phyloP scores from a whole-genome alignment of 2,888 invertebrate genomes.

The Lepidochrysops patricia region DNA sequence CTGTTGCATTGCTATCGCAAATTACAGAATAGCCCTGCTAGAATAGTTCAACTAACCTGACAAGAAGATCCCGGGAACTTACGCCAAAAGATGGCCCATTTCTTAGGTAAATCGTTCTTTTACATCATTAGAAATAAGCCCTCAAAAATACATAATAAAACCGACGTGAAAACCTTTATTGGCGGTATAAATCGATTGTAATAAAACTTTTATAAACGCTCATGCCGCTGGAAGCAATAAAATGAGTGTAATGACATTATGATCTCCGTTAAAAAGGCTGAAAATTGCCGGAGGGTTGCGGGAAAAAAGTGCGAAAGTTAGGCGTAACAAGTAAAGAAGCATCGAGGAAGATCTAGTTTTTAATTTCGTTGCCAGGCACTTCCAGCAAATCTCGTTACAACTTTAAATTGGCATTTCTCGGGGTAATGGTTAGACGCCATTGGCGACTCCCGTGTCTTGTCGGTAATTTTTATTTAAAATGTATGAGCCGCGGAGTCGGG shows the following conservation, averaged over 20 bases:
- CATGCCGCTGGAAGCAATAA: constrained; percentile 1
- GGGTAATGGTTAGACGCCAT: constrained; percentile 64
- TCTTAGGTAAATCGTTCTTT: too few relatives aligned
- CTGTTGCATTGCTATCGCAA: too few relatives aligned
- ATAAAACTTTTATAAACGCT: constrained; percentile 11
- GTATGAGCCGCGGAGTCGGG: constrained; percentile 38
- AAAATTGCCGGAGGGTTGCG: constrained; percentile 44
- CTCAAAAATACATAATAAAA: too few relatives aligned
- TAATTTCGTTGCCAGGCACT: constrained; percentile 70
- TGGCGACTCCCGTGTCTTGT: constrained; percentile 55
- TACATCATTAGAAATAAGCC: too few relatives aligned
- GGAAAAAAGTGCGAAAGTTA: constrained; percentile 67
- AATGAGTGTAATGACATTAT: constrained; percentile 14
- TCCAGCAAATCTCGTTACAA: constrained; percentile 71
- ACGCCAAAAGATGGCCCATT: too few relatives aligned
- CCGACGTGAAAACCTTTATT: background rate
- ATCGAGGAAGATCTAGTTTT: constrained; percentile 45
- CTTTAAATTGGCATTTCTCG: constrained; percentile 73
- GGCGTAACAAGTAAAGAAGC: constrained; percentile 53
- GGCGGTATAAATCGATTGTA: background rate
- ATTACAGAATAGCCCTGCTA: too few relatives aligned
- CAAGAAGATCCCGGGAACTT: too few relatives aligned
- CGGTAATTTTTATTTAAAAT: constrained; percentile 65
- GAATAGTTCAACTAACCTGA: too few relatives aligned
- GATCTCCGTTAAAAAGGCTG: constrained; percentile 34